Conservation (phyloP, 1,140 invertebrate species). For the Drosophila melanogaster region DNA sequence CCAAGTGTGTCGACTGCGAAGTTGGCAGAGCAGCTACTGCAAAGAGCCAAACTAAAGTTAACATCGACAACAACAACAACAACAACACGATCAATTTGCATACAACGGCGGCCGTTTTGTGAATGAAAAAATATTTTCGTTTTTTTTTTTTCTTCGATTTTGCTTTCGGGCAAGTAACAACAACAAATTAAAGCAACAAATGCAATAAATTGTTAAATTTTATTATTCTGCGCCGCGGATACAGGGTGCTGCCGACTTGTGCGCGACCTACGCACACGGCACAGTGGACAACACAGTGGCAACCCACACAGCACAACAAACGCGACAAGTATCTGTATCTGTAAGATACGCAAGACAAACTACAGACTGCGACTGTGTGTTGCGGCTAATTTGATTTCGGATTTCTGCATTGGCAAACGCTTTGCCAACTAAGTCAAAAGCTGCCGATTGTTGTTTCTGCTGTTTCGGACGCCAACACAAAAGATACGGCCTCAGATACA, state of each 20-base stretch:
- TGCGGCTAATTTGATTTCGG: conserved; percentile 78
- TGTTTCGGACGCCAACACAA: conserved; percentile 70
- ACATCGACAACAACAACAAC: conserved; percentile 38
- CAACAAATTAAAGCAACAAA: conserved; percentile 79
- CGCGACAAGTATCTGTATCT: conserved; percentile 73
- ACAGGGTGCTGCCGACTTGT: conserved; percentile 57
- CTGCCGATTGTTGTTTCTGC: conserved; percentile 63
- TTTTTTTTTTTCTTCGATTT: conserved; percentile 35
- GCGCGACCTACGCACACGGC: conserved; percentile 68
- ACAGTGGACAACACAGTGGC: conserved; percentile 54
- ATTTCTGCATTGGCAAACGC: conserved; percentile 78
- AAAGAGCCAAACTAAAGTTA: conserved; percentile 51
- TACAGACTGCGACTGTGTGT: conserved; percentile 44
- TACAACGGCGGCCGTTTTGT: conserved; percentile 77
- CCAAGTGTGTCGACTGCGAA: conserved; percentile 65
- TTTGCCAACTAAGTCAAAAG: conserved; percentile 67
- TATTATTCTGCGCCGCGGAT: conserved; percentile 66
- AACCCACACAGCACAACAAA: conserved; percentile 38
- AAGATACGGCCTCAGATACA: conserved; percentile 44
- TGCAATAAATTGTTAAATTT: conserved; percentile 83
- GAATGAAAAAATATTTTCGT: conserved; percentile 66
- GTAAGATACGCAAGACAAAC: conserved; percentile 66
- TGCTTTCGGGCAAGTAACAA: conserved; percentile 54
- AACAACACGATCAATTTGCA: conserved; percentile 70
- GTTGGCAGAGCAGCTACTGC: conserved; percentile 46